Conservation (phyloP, 1,140 invertebrate genomes). For the Rhopalosiphum padi region DNA sequence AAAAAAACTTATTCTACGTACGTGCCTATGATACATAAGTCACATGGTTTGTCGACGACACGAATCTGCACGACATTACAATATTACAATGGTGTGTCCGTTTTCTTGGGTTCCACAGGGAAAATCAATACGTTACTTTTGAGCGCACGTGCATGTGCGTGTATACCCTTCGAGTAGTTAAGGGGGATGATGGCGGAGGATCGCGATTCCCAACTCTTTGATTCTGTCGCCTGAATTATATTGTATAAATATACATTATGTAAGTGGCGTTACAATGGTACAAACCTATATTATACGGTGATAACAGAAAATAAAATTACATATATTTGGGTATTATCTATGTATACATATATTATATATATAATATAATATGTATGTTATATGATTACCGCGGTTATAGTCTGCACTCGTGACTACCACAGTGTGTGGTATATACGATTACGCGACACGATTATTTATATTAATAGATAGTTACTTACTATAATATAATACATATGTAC, state of each 20-base stretch:
- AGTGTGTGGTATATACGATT: not conserved
- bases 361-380: too few species aligned
- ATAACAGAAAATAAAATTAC: not conserved
- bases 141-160: not conserved
- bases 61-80: not conserved
- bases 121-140: conserved; percentile 23
- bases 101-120: not conserved
- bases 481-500: too few species aligned
- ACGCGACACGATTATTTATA: not conserved
- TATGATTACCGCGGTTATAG: not conserved
- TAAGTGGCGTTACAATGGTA: not conserved
- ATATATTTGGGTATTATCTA: not conserved
- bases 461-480: not conserved
- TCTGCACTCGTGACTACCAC: not conserved
- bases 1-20: too few species aligned
- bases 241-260: not conserved
- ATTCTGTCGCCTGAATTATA: not conserved
- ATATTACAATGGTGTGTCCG: not conserved
- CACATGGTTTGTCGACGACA: not conserved
- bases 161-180: not conserved
- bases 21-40: not conserved
- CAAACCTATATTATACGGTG: not conserved
- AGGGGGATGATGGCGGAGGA: not conserved
- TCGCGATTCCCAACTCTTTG: not conserved
- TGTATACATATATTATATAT: too few species aligned